A percentile compares a stretch with the other conserved stretches of the same genome.
These are phyloP conservation scores for Harpagoxenus sublaevis DNA, from an alignment of 2,888 invertebrate genomes.

Conservation along the genomic window DNA sequence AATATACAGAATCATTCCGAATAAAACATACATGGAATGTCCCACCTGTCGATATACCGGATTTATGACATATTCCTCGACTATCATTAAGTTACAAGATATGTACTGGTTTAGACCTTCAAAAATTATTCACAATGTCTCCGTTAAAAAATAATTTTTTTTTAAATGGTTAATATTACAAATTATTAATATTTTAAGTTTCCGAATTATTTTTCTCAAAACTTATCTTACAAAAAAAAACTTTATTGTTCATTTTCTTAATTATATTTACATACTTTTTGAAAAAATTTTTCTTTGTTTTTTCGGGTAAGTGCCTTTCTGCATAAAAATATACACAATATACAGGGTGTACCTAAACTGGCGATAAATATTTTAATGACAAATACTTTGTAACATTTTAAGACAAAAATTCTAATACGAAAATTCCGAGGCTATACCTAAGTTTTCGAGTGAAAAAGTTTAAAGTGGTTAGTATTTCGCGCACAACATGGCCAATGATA, in stretches of 20 bases:
- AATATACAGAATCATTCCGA: not conserved
- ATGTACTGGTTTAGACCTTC: not conserved
- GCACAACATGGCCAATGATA: no score
- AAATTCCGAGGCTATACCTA: no score
- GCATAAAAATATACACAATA: not conserved
- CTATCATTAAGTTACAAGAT: not conserved
- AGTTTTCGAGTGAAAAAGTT: no score
- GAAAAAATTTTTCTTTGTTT: not conserved
- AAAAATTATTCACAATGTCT: not conserved
- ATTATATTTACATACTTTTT: not conserved
- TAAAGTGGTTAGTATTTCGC: no score
- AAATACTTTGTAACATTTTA: no score
- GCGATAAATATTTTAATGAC: no score
- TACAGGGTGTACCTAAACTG: no score
- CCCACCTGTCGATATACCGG: not conserved
- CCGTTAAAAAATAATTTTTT: not conserved
- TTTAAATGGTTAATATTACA: not conserved
- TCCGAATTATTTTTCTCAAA: not conserved
- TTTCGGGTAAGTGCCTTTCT: not conserved
- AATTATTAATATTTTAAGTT: not conserved
- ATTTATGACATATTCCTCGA: not conserved
- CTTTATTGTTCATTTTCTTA: not conserved
- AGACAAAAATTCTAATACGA: no score
- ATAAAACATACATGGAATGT: not conserved
- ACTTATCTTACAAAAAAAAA: not conserved